These are phyloP conservation scores for Villa cingulata DNA, from an alignment of 2,888 invertebrate genomes.

Conservation along the genomic window DNA sequence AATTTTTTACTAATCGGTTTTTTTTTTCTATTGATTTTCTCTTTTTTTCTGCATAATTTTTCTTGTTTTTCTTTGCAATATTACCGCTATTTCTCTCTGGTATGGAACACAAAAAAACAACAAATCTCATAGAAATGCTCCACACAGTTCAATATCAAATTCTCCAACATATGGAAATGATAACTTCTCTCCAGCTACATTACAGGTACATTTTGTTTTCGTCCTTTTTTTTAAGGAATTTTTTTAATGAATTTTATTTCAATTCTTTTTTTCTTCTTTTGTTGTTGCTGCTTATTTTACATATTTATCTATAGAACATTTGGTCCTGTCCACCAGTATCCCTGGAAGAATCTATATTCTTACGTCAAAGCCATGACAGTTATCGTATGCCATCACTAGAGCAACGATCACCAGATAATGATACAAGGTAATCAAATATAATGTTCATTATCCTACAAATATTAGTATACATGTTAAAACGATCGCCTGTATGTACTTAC, in stretches of 20 bases:
- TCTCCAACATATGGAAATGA: slow-evolving; percentile 23
- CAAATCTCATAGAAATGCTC: slow-evolving; percentile 14
- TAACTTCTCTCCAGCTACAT: slow-evolving; percentile 19
- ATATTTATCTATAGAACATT: slow-evolving; percentile 14
- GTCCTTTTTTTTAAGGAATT: too few relatives aligned
- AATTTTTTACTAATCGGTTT: not conserved
- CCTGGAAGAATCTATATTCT: slow-evolving; percentile 15
- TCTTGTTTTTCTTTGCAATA: too few relatives aligned
- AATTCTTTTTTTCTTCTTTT: not conserved
- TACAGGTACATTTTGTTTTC: slow-evolving; percentile 18
- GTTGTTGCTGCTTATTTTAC: not conserved
- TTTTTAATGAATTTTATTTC: not conserved
- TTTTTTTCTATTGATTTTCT: not conserved
- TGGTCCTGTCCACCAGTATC: slow-evolving; percentile 19
- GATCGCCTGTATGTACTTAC: too few relatives aligned
- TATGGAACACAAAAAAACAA: not conserved
- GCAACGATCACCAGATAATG: slow-evolving; percentile 12
- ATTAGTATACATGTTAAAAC: too few relatives aligned
- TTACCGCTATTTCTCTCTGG: too few relatives aligned
- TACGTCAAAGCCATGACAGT: slow-evolving; percentile 16
- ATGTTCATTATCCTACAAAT: too few relatives aligned
- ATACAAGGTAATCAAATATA: slow-evolving; percentile 8
- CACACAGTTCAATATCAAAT: slow-evolving; percentile 21
- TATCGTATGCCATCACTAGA: slow-evolving; percentile 15
- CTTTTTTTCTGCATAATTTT: too few relatives aligned